These are phyloP conservation scores for Aphodius sticticus DNA, from an alignment of 2,888 invertebrate species.

Conservation along the genomic window DNA sequence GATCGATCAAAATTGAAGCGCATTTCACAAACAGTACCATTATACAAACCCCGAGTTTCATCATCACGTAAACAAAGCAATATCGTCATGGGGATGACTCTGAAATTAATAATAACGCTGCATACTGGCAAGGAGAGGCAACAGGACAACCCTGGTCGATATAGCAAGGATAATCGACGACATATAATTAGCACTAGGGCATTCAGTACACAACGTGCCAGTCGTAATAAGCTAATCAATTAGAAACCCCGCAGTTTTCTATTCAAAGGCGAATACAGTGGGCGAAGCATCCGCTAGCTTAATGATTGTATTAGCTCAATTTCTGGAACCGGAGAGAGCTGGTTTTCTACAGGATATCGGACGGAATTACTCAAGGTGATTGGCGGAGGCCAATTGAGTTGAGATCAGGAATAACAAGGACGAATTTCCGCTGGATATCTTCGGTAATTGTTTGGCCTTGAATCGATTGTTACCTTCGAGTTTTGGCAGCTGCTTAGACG, in stretches of 20 bases:
- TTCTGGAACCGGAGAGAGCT: neutral
- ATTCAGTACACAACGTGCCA: neutral
- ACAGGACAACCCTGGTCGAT: neutral
- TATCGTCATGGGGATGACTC: neutral
- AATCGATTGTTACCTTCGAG: neutral
- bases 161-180: neutral
- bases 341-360: neutral
- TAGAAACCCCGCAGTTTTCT: neutral
- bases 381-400: neutral
- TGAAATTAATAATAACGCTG: neutral
- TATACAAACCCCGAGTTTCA: neutral
- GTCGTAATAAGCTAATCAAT: conserved; percentile 4
- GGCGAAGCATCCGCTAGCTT: neutral
- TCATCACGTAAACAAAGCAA: neutral
- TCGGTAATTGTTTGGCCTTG: neutral
- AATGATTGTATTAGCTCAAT: neutral
- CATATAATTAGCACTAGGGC: conserved; percentile 4
- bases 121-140: neutral
- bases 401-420: neutral
- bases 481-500: neutral
- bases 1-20: neutral
- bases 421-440: neutral
- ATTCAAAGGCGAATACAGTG: neutral
- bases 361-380: neutral
- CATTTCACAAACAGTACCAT: neutral